These are phyloP conservation scores for Pachyrhynchus sulphureomaculatus DNA, from an alignment of 1,140 invertebrate genomes.

Conservation along the genomic window DNA sequence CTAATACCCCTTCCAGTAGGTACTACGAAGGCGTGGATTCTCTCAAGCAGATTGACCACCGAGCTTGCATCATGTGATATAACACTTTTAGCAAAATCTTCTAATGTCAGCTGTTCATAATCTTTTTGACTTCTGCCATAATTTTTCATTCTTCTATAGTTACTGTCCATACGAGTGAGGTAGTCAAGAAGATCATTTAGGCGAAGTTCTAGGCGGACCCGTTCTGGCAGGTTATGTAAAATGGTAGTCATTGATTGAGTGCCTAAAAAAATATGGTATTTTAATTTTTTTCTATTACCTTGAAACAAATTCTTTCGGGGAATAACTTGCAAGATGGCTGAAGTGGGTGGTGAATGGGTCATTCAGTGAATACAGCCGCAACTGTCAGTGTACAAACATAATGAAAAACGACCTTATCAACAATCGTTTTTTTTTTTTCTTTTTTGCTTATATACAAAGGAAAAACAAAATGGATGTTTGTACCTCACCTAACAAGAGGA, in stretches of 20 bases:
- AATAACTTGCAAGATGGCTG: too few relatives aligned
- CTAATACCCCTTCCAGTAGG: conserved; percentile 51
- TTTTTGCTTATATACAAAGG: too few relatives aligned
- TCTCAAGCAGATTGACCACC: conserved; percentile 64
- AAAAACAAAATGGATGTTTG: too few relatives aligned
- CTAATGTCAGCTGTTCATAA: conserved; percentile 63
- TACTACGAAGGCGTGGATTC: conserved; percentile 62
- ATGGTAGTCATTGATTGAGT: conserved; percentile 46
- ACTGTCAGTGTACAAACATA: too few relatives aligned
- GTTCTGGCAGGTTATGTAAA: conserved; percentile 49
- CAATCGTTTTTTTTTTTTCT: too few relatives aligned
- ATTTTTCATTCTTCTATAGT: conserved; percentile 58
- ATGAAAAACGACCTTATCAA: too few relatives aligned
- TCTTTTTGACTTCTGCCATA: conserved; percentile 51
- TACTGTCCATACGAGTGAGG: conserved; percentile 59
- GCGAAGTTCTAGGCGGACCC: conserved; percentile 56
- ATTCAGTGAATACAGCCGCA: too few relatives aligned
- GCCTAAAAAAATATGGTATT: conserved; percentile 23
- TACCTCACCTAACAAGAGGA: too few relatives aligned
- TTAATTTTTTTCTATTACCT: too few relatives aligned
- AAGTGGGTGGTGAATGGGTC: too few relatives aligned
- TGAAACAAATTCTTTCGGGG: too few relatives aligned
- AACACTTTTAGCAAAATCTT: conserved; percentile 66
- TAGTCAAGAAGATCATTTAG: conserved; percentile 61
- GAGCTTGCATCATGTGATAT: conserved; percentile 64